Base-by-base conservation (phyloP, 1,140 invertebrate genomes). In the Apis laboriosa region DNA sequence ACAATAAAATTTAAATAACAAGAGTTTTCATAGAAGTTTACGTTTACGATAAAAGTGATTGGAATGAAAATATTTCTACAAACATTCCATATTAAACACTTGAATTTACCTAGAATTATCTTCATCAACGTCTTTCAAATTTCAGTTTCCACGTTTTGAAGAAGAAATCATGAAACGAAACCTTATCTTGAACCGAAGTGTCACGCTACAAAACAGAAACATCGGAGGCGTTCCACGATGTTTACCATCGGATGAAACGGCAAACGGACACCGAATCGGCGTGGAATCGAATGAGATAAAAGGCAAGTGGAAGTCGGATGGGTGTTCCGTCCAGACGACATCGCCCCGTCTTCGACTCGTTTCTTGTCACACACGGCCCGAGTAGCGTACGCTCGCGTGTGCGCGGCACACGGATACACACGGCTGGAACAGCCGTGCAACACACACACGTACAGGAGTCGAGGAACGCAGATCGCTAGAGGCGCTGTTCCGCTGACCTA, bases 401-500 rank as follows among this genome's bases (percentile, higher is more conserved):
- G 9, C 17, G 19, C n/a, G n/a, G 24, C 55, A 24, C 60, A 71
- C 58, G 43, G 0, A 72, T 24, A 34, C 34, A 43, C n/a, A 51
- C 1, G 3, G 61, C 21, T 3, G 13, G 12, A 4, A 8, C 1
- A 0, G 70, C 17, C 11, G 64, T 9, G 64, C 28, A 24, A 11
- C 28, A 49, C 15, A 49, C 15, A 17, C 71, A 51, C 61, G 21
- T 60, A 34, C 21, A 17, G 2, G 24, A 61, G 75, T 19, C 76
- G 81, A 83, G 78, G 92, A 93, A 93, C 92, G 91, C 86, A 91
- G 91, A 93, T 92, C 68, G 93, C 93, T 92, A 88, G 87, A 90
- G 92, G 93, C 93, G 83, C 89, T 94, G 93, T 94, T 93, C 93
- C 91, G 92, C 85, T 94, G 93, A 93, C 93, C 93, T 92, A 94